These are phyloP conservation scores for Suillia variegata DNA, from an alignment of 2,888 invertebrate species.

Conservation along the genomic window DNA sequence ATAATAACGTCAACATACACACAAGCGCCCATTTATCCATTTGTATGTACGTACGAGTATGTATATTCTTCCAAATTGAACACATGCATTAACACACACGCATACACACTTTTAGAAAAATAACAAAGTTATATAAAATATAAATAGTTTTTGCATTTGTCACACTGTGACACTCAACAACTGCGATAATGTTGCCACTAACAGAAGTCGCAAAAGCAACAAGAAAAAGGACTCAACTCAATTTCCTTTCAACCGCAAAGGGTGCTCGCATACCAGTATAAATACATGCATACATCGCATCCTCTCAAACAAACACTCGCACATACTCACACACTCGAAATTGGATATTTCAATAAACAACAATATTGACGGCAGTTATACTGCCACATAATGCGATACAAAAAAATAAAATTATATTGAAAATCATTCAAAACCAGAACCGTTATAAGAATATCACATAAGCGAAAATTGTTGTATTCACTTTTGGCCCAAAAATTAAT, in stretches of 20 bases:
- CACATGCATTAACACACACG: not conserved
- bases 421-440: too few relatives aligned
- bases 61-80: not conserved
- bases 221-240: not conserved
- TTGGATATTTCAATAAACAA: too few relatives aligned
- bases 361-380: too few relatives aligned
- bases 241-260: not conserved
- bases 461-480: too few relatives aligned
- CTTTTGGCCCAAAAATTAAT: too few relatives aligned
- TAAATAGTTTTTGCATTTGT: slow-evolving; percentile 5
- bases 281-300: too few relatives aligned
- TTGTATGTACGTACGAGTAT: not conserved
- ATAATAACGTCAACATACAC: slow-evolving; percentile 44
- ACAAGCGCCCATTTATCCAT: slow-evolving; percentile 39
- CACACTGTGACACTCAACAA: not conserved
- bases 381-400: too few relatives aligned
- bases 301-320: not conserved
- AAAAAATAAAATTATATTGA: too few relatives aligned
- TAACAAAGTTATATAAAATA: not conserved
- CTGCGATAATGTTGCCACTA: not conserved
- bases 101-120: not conserved
- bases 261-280: not conserved
- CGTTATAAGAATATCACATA: too few relatives aligned
- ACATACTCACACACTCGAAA: not conserved
- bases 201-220: not conserved